Conservation (phyloP, 2,113 vertebrate genomes). For the Embiotoca jacksoni region DNA sequence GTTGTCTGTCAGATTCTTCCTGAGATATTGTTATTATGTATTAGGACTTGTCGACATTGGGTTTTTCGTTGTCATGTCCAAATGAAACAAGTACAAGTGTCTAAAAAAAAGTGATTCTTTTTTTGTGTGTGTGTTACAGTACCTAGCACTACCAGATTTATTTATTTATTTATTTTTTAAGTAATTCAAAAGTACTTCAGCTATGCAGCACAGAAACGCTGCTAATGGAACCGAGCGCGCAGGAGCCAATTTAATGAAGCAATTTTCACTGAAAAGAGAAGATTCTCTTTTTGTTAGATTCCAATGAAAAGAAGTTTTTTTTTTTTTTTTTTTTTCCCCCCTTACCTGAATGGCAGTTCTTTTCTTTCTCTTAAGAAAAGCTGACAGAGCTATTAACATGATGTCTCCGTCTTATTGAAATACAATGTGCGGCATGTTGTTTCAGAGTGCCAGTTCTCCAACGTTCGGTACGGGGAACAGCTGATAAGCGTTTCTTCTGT, state of each 20-base stretch:
- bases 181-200: too few species aligned
- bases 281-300: background rate
- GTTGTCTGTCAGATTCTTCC: too few species aligned
- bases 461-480: too few species aligned
- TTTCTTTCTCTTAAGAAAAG: background rate
- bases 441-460: background rate
- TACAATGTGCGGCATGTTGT: background rate
- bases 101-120: too few species aligned
- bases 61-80: too few species aligned
- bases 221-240: constrained; percentile 4
- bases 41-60: too few species aligned
- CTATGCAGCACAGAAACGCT: background rate
- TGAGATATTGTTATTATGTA: too few species aligned
- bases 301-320: background rate
- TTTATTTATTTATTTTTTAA: too few species aligned
- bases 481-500: too few species aligned
- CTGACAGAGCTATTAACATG: background rate
- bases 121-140: too few species aligned
- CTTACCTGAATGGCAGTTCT: background rate
- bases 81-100: too few species aligned
- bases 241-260: background rate
- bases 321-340: background rate
- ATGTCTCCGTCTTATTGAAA: background rate
- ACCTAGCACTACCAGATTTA: too few species aligned
- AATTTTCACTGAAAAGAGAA: background rate